Base-by-base conservation (phyloP, 1,140 invertebrate species). In the Cryptotermes secundus region DNA sequence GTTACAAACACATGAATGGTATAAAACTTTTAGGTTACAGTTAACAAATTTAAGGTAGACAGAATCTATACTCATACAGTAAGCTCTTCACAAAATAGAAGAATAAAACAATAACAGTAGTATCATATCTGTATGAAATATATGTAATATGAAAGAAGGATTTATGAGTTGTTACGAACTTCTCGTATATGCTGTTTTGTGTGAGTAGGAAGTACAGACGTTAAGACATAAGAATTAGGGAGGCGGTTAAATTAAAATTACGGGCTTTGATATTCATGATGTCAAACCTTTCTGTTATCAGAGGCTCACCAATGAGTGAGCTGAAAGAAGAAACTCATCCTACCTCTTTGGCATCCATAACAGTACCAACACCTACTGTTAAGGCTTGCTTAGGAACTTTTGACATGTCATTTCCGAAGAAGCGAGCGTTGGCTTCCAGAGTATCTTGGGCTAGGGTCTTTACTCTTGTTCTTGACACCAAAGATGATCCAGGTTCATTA, bases 341-440 rank as follows among this genome's bases (percentile, higher is more conserved):
- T 86, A 97, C 97, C 92, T 99, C 98, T 89, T 95, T 94, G 34
- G 99, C 96, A 91, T 99, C 98, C 98, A 99, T 99, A 2, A 99
- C 98, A 81, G 99, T 99, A 36, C 96, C 98, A 65, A 99, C 98
- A 42, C 99, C 99, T 85, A 99, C 99, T 80, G 99, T 99, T 34
- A 99, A 90, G 35, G 99, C 98, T 90, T 97, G 94, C 86, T 95
- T 96, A 49, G 97, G 97, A 45, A 99, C 97, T 92, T 97, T 96
- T 84, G 89, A 92, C 83, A 99, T 94, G 89, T 99, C 98, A 89
- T 99, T 97, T 85, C 94, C 96, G 90, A 99, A 99, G 91, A 99
- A 99, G 84, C 98, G 92, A 26, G 98, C 97, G 91, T 99, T 99
- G 10, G 98, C 98, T 88, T 97, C 94, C 80, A 99, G 94, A 26